A percentile compares a stretch with the other conserved stretches of the same genome.
phyloP scores from a whole-genome alignment of 2,797 vertebrate species.

The Pelobates cultripes region DNA sequence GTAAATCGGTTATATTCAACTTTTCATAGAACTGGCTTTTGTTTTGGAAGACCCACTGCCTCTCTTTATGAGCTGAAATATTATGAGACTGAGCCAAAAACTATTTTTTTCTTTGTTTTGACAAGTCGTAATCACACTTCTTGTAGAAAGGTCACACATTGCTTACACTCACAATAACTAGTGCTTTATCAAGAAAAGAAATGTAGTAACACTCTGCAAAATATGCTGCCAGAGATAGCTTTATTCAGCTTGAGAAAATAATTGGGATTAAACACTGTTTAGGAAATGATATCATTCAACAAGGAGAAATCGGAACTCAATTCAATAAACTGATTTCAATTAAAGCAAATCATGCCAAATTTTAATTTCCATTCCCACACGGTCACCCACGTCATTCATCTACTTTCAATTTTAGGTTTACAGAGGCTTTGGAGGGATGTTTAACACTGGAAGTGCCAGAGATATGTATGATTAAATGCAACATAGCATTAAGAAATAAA shows the following conservation, averaged over 20 bases:
- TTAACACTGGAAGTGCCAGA: constrained; percentile 37
- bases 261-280: constrained; percentile 71
- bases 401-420: constrained; percentile 56
- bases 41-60: too few species aligned
- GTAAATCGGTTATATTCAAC: too few species aligned
- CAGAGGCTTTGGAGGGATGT: constrained; percentile 58
- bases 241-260: constrained; percentile 75
- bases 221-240: constrained; percentile 67
- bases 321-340: constrained; percentile 80
- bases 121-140: too few species aligned
- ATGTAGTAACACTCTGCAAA: constrained; percentile 38
- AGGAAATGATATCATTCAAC: constrained; percentile 81
- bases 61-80: too few species aligned
- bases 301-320: constrained; percentile 73
- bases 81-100: too few species aligned
- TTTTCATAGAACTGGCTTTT: too few species aligned
- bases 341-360: constrained; percentile 73
- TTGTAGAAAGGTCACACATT: not conserved
- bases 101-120: too few species aligned
- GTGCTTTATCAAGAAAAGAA: not conserved
- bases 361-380: constrained; percentile 77
- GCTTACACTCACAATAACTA: not conserved
- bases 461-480: not conserved
- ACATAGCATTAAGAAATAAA: too few species aligned
- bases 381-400: constrained; percentile 72